Percentiles rank a stretch among this genome's conserved stretches.
Evolutionary conservation across 2,888 invertebrate genomes (phyloP).

Genomic region (Branchipolynoe longqiensis): DNA sequence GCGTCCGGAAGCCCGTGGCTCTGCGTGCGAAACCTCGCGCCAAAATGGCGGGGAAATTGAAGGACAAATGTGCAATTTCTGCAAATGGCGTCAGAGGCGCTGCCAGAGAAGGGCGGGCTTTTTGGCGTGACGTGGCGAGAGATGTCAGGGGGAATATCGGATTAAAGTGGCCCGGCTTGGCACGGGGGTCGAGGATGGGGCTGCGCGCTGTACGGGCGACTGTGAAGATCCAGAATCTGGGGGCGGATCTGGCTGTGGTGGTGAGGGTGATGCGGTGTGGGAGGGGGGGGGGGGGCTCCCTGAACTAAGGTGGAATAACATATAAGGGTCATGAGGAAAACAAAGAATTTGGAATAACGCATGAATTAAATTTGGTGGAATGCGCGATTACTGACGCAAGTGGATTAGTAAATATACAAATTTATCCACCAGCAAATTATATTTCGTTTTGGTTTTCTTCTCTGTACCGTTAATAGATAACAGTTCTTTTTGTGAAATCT

Average conservation of each 20-base stretch:
- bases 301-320: too few species aligned
- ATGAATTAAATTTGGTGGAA: too few species aligned
- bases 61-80: slow-evolving; percentile 29
- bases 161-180: background rate
- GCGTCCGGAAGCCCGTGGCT: background rate
- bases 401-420: too few species aligned
- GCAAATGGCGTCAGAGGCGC: background rate
- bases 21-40: background rate
- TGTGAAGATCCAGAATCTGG: background rate
- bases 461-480: too few species aligned
- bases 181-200: background rate
- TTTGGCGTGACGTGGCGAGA: background rate
- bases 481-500: too few species aligned
- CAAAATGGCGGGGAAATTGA: background rate
- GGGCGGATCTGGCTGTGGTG: background rate
- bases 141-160: slow-evolving; percentile 16
- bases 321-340: too few species aligned
- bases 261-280: background rate
- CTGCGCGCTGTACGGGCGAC: background rate
- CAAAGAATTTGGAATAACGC: too few species aligned
- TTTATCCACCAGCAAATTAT: too few species aligned
- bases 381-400: too few species aligned
- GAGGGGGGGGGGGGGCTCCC: background rate
- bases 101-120: background rate
- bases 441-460: too few species aligned